Evolutionary conservation across 2,888 invertebrate genomes (phyloP).

Genomic region (Phaedon cochleariae): DNA sequence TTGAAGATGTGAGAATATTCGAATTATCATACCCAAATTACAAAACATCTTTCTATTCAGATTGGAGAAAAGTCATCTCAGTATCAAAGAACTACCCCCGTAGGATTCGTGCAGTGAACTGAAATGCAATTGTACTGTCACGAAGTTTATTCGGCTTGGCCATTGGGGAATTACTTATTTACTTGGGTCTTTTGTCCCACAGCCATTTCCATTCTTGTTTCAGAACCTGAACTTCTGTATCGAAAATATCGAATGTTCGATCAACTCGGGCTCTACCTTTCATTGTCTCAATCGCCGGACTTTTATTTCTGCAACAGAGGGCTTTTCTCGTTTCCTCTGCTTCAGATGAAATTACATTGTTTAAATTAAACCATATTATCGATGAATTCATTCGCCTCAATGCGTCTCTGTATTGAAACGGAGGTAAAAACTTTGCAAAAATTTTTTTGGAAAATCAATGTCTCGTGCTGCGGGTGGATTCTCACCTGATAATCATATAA

Average conservation of each 20-base stretch:
- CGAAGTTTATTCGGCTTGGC: conserved; percentile 31
- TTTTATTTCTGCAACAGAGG: conserved; percentile 37
- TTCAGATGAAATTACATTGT: too few relatives aligned
- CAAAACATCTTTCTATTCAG: too few relatives aligned
- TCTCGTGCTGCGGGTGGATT: too few relatives aligned
- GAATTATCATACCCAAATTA: too few relatives aligned
- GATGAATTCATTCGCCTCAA: too few relatives aligned
- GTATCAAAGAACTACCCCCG: neutral
- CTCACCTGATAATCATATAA: too few relatives aligned
- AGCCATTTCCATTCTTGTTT: conserved; percentile 37
- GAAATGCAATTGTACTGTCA: conserved; percentile 15
- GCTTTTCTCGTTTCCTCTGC: neutral
- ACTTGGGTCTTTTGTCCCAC: conserved; percentile 36
- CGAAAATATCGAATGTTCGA: conserved; percentile 32
- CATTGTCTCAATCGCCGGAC: conserved; percentile 38
- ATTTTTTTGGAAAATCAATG: too few relatives aligned
- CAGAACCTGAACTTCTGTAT: conserved; percentile 32
- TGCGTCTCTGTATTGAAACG: too few relatives aligned
- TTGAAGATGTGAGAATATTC: too few relatives aligned
- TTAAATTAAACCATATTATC: too few relatives aligned
- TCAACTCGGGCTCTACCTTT: conserved; percentile 27
- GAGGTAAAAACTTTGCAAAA: too few relatives aligned
- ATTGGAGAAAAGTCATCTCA: neutral
- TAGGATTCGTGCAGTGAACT: neutral
- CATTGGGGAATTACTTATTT: conserved; percentile 44